phyloP scores from a whole-genome alignment of 2,113 vertebrate species.

The Prinia subflava region DNA sequence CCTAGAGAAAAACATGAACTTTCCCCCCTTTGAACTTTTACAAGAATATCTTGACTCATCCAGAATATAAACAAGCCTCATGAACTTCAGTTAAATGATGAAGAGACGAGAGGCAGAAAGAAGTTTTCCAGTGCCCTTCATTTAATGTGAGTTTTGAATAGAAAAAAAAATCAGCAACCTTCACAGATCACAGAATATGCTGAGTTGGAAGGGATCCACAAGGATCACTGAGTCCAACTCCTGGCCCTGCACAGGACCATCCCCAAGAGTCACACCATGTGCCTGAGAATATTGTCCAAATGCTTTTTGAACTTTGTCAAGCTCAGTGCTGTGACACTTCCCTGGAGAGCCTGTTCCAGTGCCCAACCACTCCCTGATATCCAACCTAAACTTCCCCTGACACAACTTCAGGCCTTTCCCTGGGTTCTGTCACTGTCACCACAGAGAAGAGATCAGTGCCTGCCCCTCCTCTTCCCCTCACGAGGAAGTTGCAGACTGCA shows the following conservation, averaged over 20 bases:
- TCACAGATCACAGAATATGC: not conserved
- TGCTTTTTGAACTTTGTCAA: not conserved
- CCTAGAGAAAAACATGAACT: not conserved
- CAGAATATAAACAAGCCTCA: not conserved
- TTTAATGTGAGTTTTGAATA: not conserved
- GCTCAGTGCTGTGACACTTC: not conserved
- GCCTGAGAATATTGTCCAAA: not conserved
- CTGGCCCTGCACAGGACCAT: not conserved
- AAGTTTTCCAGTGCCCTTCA: not conserved
- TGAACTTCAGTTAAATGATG: not conserved
- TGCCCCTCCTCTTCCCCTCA: not conserved
- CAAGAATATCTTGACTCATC: not conserved
- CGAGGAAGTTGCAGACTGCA: not conserved
- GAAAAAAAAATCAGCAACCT: not conserved
- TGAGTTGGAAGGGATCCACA: not conserved
- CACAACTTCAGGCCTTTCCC: not conserved
- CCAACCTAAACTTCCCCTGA: not conserved
- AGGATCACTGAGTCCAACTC: not conserved
- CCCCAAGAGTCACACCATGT: not conserved
- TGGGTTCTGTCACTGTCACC: not conserved
- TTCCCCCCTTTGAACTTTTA: not conserved
- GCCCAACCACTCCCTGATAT: rapidly evolving
- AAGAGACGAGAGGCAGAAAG: not conserved
- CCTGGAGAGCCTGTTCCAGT: not conserved
- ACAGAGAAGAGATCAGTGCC: not conserved